A percentile compares a stretch with the other conserved stretches of the same genome.
Conservation (phyloP, 2,113 vertebrate genomes). For the Erinaceus europaeus region DNA sequence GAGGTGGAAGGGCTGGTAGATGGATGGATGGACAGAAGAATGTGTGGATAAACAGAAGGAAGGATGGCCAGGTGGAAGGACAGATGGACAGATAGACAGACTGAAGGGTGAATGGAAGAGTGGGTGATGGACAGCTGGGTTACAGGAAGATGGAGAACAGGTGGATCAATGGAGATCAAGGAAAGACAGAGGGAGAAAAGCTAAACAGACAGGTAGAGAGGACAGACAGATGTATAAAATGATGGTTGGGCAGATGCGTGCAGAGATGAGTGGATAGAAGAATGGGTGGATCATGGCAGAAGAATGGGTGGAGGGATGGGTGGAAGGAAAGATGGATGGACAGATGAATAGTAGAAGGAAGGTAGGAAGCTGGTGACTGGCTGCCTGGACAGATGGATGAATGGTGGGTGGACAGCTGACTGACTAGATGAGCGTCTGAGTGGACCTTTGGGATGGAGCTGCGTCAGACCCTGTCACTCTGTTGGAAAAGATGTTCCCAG, state of each 20-base stretch:
- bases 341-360: not conserved
- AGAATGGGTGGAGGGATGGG: no score
- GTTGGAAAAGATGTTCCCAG: not conserved
- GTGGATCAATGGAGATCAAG: not conserved
- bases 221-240: not conserved
- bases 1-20: not conserved
- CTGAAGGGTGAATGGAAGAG: no score
- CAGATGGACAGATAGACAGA: not conserved
- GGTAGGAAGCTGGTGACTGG: not conserved
- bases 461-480: not conserved
- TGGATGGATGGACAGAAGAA: no score
- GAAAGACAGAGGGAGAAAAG: not conserved
- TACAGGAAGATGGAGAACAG: no score
- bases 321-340: no score
- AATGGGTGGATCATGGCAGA: no score
- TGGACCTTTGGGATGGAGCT: not conserved
- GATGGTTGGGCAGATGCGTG: accelerated
- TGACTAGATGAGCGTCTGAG: not conserved
- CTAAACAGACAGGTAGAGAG: not conserved
- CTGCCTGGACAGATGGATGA: no score
- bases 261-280: no score
- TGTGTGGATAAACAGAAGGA: no score
- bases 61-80: no score
- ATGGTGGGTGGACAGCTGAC: not conserved
- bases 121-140: not conserved